Percentiles rank a stretch among this genome's conserved stretches.
These are phyloP conservation scores for Apodemus agrarius DNA, from an alignment of 2,797 vertebrate species.

Conservation along the genomic window DNA sequence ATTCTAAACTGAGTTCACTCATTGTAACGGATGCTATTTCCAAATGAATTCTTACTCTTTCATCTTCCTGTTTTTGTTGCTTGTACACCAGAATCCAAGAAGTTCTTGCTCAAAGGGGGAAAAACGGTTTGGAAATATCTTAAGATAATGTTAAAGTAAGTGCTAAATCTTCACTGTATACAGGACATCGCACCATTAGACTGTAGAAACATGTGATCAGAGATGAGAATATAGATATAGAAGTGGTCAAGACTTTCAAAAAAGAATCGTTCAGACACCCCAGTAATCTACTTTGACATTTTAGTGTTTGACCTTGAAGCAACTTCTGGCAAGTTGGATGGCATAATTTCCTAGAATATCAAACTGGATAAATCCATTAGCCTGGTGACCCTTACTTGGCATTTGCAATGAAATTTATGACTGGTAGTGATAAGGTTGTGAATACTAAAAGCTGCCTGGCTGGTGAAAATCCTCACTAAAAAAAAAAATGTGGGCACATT, in stretches of 20 bases:
- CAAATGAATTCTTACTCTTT: constrained; percentile 55
- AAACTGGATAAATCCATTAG: constrained; percentile 76
- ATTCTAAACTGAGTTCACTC: constrained; percentile 9
- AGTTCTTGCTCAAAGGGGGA: constrained; percentile 24
- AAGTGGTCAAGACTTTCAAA: constrained; percentile 38
- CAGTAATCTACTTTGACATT: constrained; percentile 66
- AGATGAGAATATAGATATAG: constrained; percentile 9
- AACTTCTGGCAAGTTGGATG: constrained; percentile 68
- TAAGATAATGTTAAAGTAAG: constrained; percentile 37
- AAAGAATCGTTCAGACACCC: constrained; percentile 34
- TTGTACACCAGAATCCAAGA: background rate
- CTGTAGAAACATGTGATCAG: constrained; percentile 40
- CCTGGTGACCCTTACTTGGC: constrained; percentile 61
- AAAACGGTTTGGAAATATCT: constrained; percentile 56
- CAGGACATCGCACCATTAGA: background rate
- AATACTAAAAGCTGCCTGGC: constrained; percentile 63
- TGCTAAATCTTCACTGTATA: background rate
- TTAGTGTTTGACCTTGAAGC: constrained; percentile 68
- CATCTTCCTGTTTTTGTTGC: constrained; percentile 48
- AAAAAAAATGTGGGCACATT: constrained; percentile 56
- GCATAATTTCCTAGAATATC: constrained; percentile 75
- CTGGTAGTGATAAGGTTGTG: constrained; percentile 66
- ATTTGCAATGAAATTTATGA: constrained; percentile 78
- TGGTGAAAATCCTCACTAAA: constrained; percentile 68
- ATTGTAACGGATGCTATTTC: constrained; percentile 29